Evolutionary conservation across 2,888 invertebrate species (phyloP).

Genomic region (Anaspis maculata): DNA sequence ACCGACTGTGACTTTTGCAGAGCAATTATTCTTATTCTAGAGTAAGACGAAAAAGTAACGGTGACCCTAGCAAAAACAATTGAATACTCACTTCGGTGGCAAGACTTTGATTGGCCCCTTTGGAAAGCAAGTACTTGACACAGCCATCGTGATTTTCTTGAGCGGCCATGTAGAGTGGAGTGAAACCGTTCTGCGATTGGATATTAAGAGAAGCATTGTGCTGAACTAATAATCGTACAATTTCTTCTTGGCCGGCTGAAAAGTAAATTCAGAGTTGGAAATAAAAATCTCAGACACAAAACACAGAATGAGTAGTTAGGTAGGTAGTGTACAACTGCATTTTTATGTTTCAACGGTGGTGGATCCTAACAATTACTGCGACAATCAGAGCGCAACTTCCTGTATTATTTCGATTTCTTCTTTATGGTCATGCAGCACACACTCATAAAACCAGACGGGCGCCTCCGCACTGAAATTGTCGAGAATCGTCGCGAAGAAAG

Average conservation of each 20-base stretch:
- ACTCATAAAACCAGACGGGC: too few species aligned
- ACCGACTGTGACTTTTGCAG: too few species aligned
- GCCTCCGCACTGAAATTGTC: background rate
- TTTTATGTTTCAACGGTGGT: conserved; percentile 1
- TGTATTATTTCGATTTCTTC: conserved; percentile 2
- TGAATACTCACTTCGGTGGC: conserved; percentile 76
- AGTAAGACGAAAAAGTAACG: too few species aligned
- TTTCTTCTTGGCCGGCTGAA: conserved; percentile 93
- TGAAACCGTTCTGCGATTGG: conserved; percentile 98
- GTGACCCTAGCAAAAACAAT: too few species aligned
- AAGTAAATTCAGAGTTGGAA: too few species aligned
- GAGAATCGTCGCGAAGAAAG: background rate
- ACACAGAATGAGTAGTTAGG: conserved; percentile 2
- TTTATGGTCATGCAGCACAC: too few species aligned
- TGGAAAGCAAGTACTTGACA: conserved; percentile 85
- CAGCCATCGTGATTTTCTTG: conserved; percentile 97
- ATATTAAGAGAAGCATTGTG: conserved; percentile 96
- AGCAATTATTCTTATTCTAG: too few species aligned
- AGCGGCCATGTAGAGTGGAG: conserved; percentile 98
- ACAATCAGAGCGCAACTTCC: conserved; percentile 20
- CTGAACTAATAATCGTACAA: conserved; percentile 88
- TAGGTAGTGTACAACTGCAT: too few species aligned
- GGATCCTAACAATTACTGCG: conserved; percentile 9
- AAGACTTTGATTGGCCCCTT: conserved; percentile 95
- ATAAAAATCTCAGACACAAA: background rate